Evolutionary conservation across 2,113 vertebrate genomes (phyloP).

Genomic region (Brienomyrus longianalis): DNA sequence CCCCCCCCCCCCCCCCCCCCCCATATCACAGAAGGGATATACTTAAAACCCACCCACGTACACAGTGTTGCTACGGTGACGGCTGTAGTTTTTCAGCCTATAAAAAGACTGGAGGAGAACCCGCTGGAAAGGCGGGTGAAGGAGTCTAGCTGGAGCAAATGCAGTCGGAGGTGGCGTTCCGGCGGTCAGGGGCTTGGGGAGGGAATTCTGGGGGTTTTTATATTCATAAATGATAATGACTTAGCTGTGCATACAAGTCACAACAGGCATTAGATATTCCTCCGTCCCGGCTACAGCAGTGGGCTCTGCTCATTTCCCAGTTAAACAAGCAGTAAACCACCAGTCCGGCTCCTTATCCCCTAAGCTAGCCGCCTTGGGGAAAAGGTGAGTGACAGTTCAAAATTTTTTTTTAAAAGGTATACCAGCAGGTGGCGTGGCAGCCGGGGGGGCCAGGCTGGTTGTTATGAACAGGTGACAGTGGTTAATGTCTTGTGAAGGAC

Average conservation of each 20-base stretch:
- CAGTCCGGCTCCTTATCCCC: background rate
- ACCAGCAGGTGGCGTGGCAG: no score
- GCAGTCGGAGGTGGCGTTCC: background rate
- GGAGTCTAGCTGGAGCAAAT: slow-evolving; percentile 8
- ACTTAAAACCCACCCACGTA: slow-evolving; percentile 41
- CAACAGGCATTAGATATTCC: background rate
- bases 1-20: background rate
- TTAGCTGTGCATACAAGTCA: background rate
- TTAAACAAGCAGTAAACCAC: background rate
- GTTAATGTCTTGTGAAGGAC: no score
- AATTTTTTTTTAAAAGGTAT: no score
- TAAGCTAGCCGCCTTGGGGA: background rate
- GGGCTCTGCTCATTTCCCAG: background rate
- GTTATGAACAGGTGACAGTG: no score
- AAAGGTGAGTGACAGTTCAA: background rate
- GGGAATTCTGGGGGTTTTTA: background rate
- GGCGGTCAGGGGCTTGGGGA: background rate
- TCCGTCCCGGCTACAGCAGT: background rate
- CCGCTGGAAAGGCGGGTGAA: slow-evolving; percentile 12
- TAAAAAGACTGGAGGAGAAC: slow-evolving; percentile 40
- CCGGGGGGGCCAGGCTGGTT: no score
- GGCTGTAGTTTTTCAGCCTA: slow-evolving; percentile 43
- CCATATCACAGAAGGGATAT: slow-evolving; percentile 28
- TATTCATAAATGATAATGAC: background rate
- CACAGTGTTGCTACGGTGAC: slow-evolving; percentile 48